phyloP scores from a whole-genome alignment of 2,797 vertebrate genomes.

The Vultur gryphus region DNA sequence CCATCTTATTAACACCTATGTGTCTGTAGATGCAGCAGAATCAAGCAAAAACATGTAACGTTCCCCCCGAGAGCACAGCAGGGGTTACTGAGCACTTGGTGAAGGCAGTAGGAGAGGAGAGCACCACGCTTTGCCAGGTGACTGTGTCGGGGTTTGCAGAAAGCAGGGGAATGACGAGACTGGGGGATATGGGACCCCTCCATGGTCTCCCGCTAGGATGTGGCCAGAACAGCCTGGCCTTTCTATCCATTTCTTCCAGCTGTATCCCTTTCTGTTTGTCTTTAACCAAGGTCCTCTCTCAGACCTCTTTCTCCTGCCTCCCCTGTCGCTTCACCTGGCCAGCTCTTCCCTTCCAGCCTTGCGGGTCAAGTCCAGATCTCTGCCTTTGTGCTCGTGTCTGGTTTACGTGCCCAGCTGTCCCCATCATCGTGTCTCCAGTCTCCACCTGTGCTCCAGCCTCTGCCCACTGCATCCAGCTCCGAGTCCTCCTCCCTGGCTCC shows the following conservation, averaged over 20 bases:
- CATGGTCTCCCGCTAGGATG: not conserved
- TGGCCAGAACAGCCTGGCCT: not conserved
- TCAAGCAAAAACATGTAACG: not conserved
- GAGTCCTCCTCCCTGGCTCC: not conserved
- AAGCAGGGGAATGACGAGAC: not conserved
- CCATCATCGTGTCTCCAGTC: not conserved
- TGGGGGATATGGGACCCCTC: not conserved
- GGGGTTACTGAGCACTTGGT: not conserved
- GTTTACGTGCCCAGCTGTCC: not conserved
- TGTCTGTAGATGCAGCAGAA: not conserved
- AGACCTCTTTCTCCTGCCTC: not conserved
- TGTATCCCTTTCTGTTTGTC: not conserved
- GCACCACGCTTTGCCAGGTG: not conserved
- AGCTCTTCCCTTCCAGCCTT: not conserved
- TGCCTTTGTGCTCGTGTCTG: accelerated
- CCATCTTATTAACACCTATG: not conserved
- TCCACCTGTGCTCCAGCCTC: not conserved
- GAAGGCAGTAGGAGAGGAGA: not conserved
- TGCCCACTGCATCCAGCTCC: not conserved
- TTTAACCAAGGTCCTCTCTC: not conserved
- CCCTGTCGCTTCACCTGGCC: not conserved
- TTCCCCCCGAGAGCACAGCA: not conserved
- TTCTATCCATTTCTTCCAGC: not conserved
- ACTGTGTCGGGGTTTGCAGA: not conserved
- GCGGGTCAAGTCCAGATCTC: not conserved